Evolutionary conservation across 2,888 invertebrate genomes (phyloP).

Genomic region (Harmothoe impar): DNA sequence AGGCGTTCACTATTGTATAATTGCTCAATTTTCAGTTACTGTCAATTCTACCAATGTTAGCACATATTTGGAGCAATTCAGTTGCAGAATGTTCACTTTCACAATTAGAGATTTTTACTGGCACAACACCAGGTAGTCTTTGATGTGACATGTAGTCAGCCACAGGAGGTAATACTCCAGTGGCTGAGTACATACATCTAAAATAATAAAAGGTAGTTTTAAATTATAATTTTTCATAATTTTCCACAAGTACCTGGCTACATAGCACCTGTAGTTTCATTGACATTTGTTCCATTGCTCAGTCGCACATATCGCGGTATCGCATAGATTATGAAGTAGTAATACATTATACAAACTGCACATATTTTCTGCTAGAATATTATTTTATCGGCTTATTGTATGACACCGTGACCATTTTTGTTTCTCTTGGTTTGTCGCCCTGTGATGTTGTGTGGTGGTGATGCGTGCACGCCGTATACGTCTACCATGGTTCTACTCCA

Average conservation of each 20-base stretch:
- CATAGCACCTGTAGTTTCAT: conserved; percentile 4
- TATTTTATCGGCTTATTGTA: conserved; percentile 33
- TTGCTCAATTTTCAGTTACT: too few relatives aligned
- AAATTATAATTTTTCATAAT: neutral
- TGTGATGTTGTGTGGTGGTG: conserved; percentile 64
- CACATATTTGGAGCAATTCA: too few relatives aligned
- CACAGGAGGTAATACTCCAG: neutral
- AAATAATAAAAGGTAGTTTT: too few relatives aligned
- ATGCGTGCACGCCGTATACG: conserved; percentile 64
- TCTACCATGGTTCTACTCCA: conserved; percentile 33
- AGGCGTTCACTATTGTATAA: too few relatives aligned
- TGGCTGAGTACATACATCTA: too few relatives aligned
- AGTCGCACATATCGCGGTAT: conserved; percentile 14
- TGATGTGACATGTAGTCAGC: neutral
- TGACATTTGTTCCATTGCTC: neutral
- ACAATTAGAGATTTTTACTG: neutral
- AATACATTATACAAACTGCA: conserved; percentile 1
- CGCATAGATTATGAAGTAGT: conserved; percentile 38
- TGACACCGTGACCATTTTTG: conserved; percentile 49
- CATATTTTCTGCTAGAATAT: conserved; percentile 18
- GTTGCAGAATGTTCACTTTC: neutral
- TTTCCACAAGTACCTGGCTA: neutral
- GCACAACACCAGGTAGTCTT: neutral
- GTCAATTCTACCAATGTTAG: too few relatives aligned
- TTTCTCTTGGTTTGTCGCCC: conserved; percentile 61